phyloP scores from a whole-genome alignment of 2,888 invertebrate species.

The Crioceris asparagi region DNA sequence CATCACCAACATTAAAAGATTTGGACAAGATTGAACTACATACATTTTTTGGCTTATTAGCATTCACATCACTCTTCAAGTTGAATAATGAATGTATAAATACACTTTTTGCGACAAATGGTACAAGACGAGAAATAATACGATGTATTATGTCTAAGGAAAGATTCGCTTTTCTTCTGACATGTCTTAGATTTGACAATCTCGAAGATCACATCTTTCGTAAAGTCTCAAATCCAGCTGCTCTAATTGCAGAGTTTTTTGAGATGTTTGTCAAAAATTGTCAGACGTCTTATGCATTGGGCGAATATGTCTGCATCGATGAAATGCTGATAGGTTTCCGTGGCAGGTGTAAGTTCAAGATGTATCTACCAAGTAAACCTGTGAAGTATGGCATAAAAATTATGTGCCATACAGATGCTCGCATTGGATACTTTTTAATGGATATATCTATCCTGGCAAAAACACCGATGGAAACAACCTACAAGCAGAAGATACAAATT shows the following conservation, averaged over 20 bases:
- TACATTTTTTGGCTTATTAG: constrained; percentile 5
- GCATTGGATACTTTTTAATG: constrained; percentile 11
- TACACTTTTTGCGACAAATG: constrained; percentile 6
- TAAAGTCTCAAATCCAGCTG: constrained; percentile 6
- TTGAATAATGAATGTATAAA: constrained; percentile 8
- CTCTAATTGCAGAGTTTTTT: constrained; percentile 7
- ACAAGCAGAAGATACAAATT: constrained; percentile 4
- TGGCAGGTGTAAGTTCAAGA: constrained; percentile 8
- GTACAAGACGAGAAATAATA: constrained; percentile 9
- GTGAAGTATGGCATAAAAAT: constrained; percentile 10
- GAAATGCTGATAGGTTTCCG: constrained; percentile 8
- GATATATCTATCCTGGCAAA: constrained; percentile 10
- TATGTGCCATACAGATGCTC: constrained; percentile 11
- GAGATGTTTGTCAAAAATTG: constrained; percentile 10
- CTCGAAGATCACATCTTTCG: constrained; percentile 8
- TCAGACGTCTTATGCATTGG: constrained; percentile 5
- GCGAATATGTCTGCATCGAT: constrained; percentile 6
- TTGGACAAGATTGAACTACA: constrained; percentile 3
- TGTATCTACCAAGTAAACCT: constrained; percentile 7
- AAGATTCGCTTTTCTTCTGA: constrained; percentile 9
- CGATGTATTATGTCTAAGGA: too few species aligned
- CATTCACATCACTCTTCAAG: constrained; percentile 8
- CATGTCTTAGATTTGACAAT: constrained; percentile 12
- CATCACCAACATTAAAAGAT: neutral
- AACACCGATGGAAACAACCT: constrained; percentile 5